Base-by-base conservation (phyloP, 2,888 invertebrate genomes). In the Acleris holmiana region DNA sequence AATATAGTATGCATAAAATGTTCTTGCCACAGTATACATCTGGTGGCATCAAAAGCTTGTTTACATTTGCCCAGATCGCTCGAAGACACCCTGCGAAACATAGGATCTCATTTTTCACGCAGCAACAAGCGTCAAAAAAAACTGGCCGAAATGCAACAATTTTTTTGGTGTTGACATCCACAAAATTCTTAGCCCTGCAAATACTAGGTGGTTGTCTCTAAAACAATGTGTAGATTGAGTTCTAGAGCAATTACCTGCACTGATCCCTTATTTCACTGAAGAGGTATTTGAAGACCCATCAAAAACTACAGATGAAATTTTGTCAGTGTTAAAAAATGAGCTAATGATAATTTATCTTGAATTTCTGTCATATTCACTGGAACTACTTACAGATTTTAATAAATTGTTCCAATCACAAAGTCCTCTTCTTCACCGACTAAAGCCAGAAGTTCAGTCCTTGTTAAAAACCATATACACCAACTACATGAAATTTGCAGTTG, bases 331-430 rank as follows among this genome's bases (percentile, higher is more conserved):
- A 5, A 54, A 55, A 25, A 48, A 61, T 48, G 35, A 47, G 17
- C 48, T 47, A 6, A 47, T 48, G 23, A 54, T 25, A 1, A 61
- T 41, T 13, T 61, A 40, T 18, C 17, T 54, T 4, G 61, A 54
- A 40, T 61, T 61, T 47, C n/a, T 46, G 10, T 61, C 61, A 10
- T 61, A 61, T 40, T 10, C 47, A 47, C n/a, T 60, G 19, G 29
- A 19, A 8, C 10, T 60, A 13, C 15, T 61, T 4, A 54, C 19
- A 13, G 51, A 61, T 17, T 51, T 53, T 47, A 54, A 54, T 40
- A 35, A 17, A 13, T 17, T 40, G 4, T 61, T 61, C 5, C 61
- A 61, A 60, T 47, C 46, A 8, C 46, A 60, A 15, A 29, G 18
- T 5, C 53, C 47, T n/a, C 21, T 54, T 2, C 47, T 53, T 13